phyloP scores from a whole-genome alignment of 2,888 invertebrate species.

The Hyposoter dolosus region DNA sequence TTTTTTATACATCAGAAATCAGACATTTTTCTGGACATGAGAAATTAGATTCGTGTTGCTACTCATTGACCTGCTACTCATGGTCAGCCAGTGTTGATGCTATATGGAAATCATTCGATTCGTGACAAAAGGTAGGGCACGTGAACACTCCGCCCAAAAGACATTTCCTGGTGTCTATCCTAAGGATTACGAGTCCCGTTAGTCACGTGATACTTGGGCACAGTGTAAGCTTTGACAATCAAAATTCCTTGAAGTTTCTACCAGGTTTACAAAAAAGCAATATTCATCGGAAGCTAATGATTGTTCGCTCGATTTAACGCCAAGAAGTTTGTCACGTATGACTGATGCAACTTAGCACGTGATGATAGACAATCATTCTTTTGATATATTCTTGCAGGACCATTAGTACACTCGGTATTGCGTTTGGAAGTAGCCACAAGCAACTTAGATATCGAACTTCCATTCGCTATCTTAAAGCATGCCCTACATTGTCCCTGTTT shows the following conservation, averaged over 20 bases:
- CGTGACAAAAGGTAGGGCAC: not conserved
- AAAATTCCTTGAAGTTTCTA: not conserved
- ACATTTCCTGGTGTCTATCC: not conserved
- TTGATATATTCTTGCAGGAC: not conserved
- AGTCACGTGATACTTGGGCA: no score
- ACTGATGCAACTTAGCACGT: not conserved
- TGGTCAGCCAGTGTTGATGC: not conserved
- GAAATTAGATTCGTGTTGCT: constrained; percentile 24
- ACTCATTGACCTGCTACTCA: not conserved
- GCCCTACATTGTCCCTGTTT: constrained; percentile 44
- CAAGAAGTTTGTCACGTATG: not conserved
- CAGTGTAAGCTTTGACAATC: not conserved
- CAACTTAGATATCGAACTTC: constrained; percentile 23
- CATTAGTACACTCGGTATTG: constrained; percentile 6
- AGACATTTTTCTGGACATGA: no score
- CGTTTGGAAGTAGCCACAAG: constrained; percentile 1
- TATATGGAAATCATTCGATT: not conserved
- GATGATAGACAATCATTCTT: not conserved
- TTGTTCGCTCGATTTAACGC: not conserved
- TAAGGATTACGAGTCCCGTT: no score
- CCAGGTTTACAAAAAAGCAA: not conserved
- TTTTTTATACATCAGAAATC: no score
- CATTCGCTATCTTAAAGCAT: constrained; percentile 32
- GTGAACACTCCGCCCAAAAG: not conserved
- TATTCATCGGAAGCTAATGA: not conserved